These are phyloP conservation scores for Egretta garzetta DNA, from an alignment of 2,113 vertebrate genomes.

Conservation along the genomic window DNA sequence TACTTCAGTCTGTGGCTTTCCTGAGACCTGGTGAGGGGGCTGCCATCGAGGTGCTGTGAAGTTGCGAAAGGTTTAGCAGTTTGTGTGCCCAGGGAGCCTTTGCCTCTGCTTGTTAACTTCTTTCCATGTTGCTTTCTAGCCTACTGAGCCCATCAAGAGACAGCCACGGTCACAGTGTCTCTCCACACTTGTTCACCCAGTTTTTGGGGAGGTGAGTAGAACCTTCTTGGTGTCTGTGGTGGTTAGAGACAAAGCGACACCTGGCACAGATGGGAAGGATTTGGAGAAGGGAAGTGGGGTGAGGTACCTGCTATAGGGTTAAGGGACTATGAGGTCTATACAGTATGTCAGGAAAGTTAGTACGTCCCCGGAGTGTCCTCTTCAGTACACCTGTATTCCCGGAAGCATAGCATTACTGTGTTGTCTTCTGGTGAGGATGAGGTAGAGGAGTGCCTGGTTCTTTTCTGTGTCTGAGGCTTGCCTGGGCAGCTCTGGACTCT, in stretches of 20 bases:
- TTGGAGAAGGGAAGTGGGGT: neutral
- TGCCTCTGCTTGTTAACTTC: neutral
- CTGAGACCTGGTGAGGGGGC: neutral
- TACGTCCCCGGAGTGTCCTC: neutral
- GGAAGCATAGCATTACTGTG: neutral
- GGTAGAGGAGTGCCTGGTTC: neutral
- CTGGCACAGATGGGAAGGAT: neutral
- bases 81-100: neutral
- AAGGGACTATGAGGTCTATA: neutral
- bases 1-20: neutral
- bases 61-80: neutral
- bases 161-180: conserved; percentile 93
- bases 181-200: conserved; percentile 91
- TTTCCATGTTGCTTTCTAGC: conserved; percentile 22
- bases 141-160: conserved; percentile 86
- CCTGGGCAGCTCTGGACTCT: neutral
- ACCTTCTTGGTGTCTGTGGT: neutral
- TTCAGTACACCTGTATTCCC: neutral
- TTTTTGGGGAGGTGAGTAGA: conserved; percentile 91
- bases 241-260: neutral
- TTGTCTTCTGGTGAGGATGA: neutral
- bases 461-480: neutral
- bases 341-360: neutral
- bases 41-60: neutral
- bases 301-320: neutral